Conservation (phyloP, 30 jellyfish, hydroid and myxozoan species). For the Nemopilema nomurai region DNA sequence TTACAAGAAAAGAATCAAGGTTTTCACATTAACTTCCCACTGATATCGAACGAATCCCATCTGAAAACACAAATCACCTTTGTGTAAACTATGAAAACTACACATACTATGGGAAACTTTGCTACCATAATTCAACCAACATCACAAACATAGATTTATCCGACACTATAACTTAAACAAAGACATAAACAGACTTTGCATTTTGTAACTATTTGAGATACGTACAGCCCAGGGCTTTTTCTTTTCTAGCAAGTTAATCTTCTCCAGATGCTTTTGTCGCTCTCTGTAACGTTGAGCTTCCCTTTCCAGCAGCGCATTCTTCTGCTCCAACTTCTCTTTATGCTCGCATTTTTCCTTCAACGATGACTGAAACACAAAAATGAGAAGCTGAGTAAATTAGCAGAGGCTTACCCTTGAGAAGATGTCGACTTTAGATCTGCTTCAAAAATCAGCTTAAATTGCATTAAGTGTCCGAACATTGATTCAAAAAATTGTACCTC, state of each 20-base stretch:
- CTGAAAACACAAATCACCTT: no score
- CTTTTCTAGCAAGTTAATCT: slow-evolving; percentile 67
- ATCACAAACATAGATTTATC: no score
- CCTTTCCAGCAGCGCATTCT: slow-evolving; percentile 73
- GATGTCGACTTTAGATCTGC: not conserved
- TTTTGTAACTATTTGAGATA: not conserved
- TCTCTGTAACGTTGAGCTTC: slow-evolving; percentile 85
- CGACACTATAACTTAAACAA: no score
- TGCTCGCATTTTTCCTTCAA: slow-evolving; percentile 56
- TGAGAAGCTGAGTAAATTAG: not conserved
- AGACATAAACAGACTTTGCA: no score
- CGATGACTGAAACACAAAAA: slow-evolving; percentile 42
- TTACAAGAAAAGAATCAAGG: no score
- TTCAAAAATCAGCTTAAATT: not conserved
- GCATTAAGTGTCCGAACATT: no score
- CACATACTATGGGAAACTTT: no score
- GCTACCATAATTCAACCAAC: no score
- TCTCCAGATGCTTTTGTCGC: slow-evolving; percentile 80
- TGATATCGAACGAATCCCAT: no score
- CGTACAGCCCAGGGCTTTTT: slow-evolving; percentile 96
- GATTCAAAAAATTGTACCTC: slow-evolving; percentile 48
- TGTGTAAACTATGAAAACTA: no score
- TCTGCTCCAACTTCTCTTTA: slow-evolving; percentile 66
- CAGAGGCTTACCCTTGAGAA: no score
- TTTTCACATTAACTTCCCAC: no score